Conservation (phyloP, 2,888 invertebrate genomes). For the Acanthosepion lycidas region DNA sequence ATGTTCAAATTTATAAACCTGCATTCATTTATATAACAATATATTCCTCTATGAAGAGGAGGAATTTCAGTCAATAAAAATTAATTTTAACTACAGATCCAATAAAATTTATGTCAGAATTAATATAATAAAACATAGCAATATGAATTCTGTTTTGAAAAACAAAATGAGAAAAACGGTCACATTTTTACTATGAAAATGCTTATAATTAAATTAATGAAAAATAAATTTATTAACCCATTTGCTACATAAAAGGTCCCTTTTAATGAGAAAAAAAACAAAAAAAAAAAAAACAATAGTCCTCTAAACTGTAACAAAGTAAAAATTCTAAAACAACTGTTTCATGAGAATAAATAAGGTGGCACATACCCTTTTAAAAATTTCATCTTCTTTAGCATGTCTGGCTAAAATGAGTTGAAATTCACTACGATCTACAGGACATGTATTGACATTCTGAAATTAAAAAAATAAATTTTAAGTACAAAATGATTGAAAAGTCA, state of each 20-base stretch:
- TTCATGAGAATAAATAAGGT: not conserved
- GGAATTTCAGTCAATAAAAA: too few species aligned
- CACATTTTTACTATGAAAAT: too few species aligned
- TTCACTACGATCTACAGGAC: constrained; percentile 90
- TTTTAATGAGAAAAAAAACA: too few species aligned
- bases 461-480: constrained; percentile 44
- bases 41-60: too few species aligned
- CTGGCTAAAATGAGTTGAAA: constrained; percentile 87
- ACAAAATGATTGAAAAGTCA: not conserved
- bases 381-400: constrained; percentile 80
- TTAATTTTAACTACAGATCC: too few species aligned
- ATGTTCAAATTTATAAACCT: too few species aligned
- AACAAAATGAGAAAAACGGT: not conserved
- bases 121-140: not conserved
- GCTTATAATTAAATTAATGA: not conserved
- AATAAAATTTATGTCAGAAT: not conserved
- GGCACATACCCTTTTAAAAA: constrained; percentile 78
- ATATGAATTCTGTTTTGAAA: not conserved
- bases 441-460: constrained; percentile 88
- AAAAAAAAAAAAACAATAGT: too few species aligned
- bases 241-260: too few species aligned
- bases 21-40: too few species aligned
- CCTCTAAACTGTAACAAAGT: not conserved
- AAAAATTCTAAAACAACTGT: not conserved
- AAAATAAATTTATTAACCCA: not conserved